Base-by-base conservation (phyloP, 2,888 invertebrate genomes). In the Ormia ochracea region DNA sequence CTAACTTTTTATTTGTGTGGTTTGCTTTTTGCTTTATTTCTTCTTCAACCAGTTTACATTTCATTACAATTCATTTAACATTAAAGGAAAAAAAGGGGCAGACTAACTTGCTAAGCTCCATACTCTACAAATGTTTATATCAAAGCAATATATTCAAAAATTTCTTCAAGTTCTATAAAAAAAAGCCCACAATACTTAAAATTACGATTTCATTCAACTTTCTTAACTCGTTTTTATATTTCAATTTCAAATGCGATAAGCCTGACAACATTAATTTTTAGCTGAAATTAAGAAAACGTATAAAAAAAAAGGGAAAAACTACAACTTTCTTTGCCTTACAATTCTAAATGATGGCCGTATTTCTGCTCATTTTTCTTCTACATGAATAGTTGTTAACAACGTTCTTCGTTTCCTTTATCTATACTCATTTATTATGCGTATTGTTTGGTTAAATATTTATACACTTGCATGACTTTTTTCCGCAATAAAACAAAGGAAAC, bases 371-470 rank as follows among this genome's bases (percentile, higher is more conserved):
- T 58, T 38, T 41, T 10, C 26, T 7, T 26, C 4, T 33, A 38
- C 38, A 4, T 45, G 17, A 7, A 38, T 48, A 45, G 33, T 36
- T 23, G 36, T 65, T 59, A 43, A 41, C 26, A 59, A 59, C 43
- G 28, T 56, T 43, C n/a, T 38, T 65, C 28, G 31, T 41, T 43
- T 23, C 33, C 48, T 56, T 76, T 76, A 80, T 80, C 80, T 76
- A 72, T 72, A 72, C 72, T 76, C 72, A 80, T 76, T 79, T 75
- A 76, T 80, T 80, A 80, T 76, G 80, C 80, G 80, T 80, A 76
- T 76, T 76, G 48, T 76, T 69, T 31, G 61, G 17, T 48, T 54
- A 61, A 45, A 65, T 61, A 76, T 38, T 61, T 33, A 76, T 54
- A 69, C 61, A 54, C 61, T 61, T 54, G 69, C 76, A 69, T 63